Base-by-base conservation (phyloP, 2,888 invertebrate species). In the Eubasilissa splendida region DNA sequence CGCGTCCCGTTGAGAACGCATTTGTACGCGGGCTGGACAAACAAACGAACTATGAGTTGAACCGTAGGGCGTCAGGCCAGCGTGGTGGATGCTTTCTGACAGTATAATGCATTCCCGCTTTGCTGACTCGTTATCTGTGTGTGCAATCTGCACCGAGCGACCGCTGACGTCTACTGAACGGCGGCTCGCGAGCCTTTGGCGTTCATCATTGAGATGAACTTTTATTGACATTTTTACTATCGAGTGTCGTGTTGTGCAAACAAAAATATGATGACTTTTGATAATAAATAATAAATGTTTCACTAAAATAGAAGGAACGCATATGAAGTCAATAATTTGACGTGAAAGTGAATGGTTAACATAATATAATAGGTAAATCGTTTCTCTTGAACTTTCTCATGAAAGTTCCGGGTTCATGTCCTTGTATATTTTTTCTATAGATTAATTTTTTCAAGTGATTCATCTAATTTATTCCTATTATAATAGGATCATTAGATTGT, bases 41-140 rank as follows among this genome's bases (percentile, higher is more conserved):
- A 80, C 77, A 42, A 73, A 77, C 77, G 65, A 74, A 77, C 63
- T 12, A 12, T 33, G 80, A 77, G 76, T 58, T 70, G 80, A 80
- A 76, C 76, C 76, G 71, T 68, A 76, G 77, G 77, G 77, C 80
- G 80, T 80, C 80, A 80, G 77, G 42, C 77, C 77, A 73, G 77
- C 76, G 77, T 50, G 73, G 63, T 74, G 73, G 74, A 80, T 77
- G 76, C 66, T 65, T 53, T 53, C 63, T 81, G 81, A 81, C 81
- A 81, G 81, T 50, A 81, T 81, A 81, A 81, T 81, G 79, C 81
- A 75, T 81, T 79, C 81, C 76, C 42, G 74, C 68, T 70, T 56
- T 68, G 68, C 52, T 33, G 65, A 68, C 58, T 77, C 42, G 65
- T 65, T 65, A 76, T 76, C 77, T 58, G 54, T 14, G 31, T 56